phyloP scores from a whole-genome alignment of 2,888 invertebrate genomes.

The Melinaea marsaeus region DNA sequence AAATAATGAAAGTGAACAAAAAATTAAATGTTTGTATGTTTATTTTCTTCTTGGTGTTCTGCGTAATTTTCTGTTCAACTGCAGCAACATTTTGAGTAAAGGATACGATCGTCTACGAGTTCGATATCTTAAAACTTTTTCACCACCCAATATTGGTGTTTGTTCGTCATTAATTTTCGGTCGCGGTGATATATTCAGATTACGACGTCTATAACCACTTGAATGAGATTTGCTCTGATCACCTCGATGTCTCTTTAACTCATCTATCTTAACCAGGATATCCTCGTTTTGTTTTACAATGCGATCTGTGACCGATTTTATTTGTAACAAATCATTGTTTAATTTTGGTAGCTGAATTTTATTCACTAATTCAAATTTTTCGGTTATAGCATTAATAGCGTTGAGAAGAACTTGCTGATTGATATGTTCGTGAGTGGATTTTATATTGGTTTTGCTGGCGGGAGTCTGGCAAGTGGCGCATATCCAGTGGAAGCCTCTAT shows the following conservation, averaged over 20 bases:
- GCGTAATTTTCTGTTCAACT: constrained; percentile 24
- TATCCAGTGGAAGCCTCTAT: constrained; percentile 51
- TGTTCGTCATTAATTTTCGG: constrained; percentile 28
- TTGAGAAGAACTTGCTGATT: constrained; percentile 36
- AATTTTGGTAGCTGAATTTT: constrained; percentile 63
- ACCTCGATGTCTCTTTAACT: constrained; percentile 34
- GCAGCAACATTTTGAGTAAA: constrained; percentile 24
- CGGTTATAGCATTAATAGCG: constrained; percentile 45
- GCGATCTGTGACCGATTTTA: constrained; percentile 49
- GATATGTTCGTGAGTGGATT: constrained; percentile 22
- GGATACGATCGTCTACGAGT: constrained; percentile 27
- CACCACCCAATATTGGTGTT: constrained; percentile 33
- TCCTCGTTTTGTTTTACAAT: constrained; percentile 56
- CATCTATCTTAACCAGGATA: constrained; percentile 48
- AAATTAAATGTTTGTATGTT: background rate
- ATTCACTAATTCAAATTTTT: constrained; percentile 60
- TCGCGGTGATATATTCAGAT: constrained; percentile 27
- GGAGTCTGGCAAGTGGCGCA: constrained; percentile 53
- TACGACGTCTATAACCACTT: constrained; percentile 18
- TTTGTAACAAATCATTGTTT: constrained; percentile 49
- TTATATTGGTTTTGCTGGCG: constrained; percentile 32
- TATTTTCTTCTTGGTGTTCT: constrained; percentile 13
- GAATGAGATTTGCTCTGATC: constrained; percentile 6
- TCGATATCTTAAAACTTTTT: constrained; percentile 39
- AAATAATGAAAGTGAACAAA: too few relatives aligned